phyloP scores from a whole-genome alignment of 53 echinoderm and acorn worm genomes.

The Antedon mediterranea region DNA sequence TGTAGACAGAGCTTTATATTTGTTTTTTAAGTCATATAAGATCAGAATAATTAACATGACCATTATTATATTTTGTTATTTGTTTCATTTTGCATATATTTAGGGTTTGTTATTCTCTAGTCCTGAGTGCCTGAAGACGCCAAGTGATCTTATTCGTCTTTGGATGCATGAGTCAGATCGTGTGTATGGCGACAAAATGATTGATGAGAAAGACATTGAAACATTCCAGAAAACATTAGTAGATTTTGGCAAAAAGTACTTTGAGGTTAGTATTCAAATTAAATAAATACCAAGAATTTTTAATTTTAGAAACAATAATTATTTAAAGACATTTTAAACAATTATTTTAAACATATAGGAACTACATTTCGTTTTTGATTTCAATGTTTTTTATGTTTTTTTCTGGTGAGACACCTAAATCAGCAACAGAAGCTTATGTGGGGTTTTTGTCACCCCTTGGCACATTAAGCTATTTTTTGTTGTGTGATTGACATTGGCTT shows the following conservation, averaged over 20 bases:
- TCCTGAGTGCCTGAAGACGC: constrained; percentile 63
- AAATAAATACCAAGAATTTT: neutral
- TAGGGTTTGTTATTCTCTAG: constrained; percentile 83
- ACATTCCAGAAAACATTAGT: constrained; percentile 39
- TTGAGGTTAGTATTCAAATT: constrained; percentile 78
- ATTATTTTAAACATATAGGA: too few relatives aligned
- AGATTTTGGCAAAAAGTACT: constrained; percentile 87
- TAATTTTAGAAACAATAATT: neutral
- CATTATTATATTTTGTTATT: neutral
- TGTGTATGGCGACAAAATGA: constrained; percentile 83
- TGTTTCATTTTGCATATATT: neutral
- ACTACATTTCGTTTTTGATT: too few relatives aligned
- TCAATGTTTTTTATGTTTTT: too few relatives aligned
- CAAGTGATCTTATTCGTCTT: constrained; percentile 63
- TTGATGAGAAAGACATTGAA: constrained; percentile 82
- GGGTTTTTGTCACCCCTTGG: too few relatives aligned
- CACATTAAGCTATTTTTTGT: too few relatives aligned
- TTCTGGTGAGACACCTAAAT: too few relatives aligned
- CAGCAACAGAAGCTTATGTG: too few relatives aligned
- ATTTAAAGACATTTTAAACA: too few relatives aligned
- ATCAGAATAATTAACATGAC: neutral
- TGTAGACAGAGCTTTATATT: too few relatives aligned
- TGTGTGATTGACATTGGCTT: too few relatives aligned
- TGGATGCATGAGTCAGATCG: constrained; percentile 80
- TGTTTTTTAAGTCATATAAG: too few relatives aligned